Conservation (phyloP, 2,113 vertebrate species). For the Dromas ardeola region DNA sequence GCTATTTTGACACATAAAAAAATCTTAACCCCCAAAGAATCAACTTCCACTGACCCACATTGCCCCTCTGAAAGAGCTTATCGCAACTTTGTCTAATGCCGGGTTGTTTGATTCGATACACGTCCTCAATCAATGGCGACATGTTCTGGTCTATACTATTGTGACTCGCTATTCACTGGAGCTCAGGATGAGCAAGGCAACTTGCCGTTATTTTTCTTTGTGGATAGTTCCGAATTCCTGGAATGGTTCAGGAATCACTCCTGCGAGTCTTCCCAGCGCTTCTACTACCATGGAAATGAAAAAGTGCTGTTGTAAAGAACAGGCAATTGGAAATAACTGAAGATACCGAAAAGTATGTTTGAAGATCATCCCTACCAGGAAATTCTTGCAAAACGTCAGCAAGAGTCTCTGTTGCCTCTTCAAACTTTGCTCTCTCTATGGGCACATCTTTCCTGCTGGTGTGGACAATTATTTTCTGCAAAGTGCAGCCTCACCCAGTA, state of each 20-base stretch:
- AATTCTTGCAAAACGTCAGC: neutral
- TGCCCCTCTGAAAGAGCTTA: neutral
- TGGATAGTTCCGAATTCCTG: neutral
- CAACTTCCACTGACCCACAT: neutral
- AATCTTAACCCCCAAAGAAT: neutral
- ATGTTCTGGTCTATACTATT: fast-evolving
- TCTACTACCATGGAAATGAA: neutral
- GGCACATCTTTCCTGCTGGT: neutral
- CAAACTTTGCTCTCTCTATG: neutral
- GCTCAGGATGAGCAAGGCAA: neutral
- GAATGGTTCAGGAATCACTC: neutral
- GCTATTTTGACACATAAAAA: neutral
- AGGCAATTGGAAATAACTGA: neutral
- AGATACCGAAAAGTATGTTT: neutral
- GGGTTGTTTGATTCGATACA: neutral
- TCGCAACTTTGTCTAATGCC: fast-evolving
- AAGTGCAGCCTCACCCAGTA: neutral
- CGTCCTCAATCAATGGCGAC: fast-evolving
- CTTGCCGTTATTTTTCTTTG: neutral
- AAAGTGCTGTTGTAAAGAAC: neutral
- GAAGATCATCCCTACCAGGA: neutral
- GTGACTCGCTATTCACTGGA: neutral
- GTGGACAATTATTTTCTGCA: neutral
- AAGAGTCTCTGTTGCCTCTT: neutral
- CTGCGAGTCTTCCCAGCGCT: neutral